Evolutionary conservation across 2,888 invertebrate genomes (phyloP).

Genomic region (Drosophila stalkeri): DNA sequence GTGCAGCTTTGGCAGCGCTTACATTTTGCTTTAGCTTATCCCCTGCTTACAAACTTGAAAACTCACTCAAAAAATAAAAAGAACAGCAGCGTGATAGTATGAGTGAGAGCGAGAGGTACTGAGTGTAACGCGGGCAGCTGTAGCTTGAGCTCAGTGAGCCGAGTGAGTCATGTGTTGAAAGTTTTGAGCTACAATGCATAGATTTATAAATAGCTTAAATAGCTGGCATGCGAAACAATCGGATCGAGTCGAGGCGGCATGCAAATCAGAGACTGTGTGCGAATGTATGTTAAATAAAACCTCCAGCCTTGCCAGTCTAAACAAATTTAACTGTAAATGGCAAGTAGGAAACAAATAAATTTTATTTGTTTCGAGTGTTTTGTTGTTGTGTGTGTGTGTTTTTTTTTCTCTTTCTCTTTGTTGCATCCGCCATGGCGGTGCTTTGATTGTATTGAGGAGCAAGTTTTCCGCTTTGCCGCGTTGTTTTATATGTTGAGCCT

Average conservation of each 20-base stretch:
- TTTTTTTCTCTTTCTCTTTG: not conserved
- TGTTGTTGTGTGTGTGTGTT: conserved; percentile 19
- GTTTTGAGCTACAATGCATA: conserved; percentile 39
- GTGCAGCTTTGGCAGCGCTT: conserved; percentile 77
- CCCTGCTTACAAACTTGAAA: conserved; percentile 59
- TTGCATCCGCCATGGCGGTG: conserved; percentile 57
- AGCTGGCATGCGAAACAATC: conserved; percentile 7
- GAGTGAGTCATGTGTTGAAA: conserved; percentile 34
- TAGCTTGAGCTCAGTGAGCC: conserved; percentile 24
- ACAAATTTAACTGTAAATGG: conserved; percentile 53
- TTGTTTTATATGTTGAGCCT: conserved; percentile 45
- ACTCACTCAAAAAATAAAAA: conserved; percentile 23
- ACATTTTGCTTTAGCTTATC: conserved; percentile 78
- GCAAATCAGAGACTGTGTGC: not conserved
- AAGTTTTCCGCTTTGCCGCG: conserved; percentile 75
- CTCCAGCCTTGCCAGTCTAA: conserved; percentile 3
- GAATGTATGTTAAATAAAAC: conserved; percentile 23
- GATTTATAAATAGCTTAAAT: conserved; percentile 48
- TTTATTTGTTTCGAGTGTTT: conserved; percentile 69
- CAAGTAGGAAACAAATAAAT: conserved; percentile 71
- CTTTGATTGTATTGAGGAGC: conserved; percentile 68
- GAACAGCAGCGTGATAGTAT: not conserved
- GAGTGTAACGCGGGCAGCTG: not conserved
- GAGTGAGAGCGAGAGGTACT: not conserved
- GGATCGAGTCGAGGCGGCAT: not conserved